Percentiles rank a stretch among this genome's conserved stretches.
These are phyloP conservation scores for Lottia gigantea DNA, from an alignment of 2,888 invertebrate species.

Conservation along the genomic window DNA sequence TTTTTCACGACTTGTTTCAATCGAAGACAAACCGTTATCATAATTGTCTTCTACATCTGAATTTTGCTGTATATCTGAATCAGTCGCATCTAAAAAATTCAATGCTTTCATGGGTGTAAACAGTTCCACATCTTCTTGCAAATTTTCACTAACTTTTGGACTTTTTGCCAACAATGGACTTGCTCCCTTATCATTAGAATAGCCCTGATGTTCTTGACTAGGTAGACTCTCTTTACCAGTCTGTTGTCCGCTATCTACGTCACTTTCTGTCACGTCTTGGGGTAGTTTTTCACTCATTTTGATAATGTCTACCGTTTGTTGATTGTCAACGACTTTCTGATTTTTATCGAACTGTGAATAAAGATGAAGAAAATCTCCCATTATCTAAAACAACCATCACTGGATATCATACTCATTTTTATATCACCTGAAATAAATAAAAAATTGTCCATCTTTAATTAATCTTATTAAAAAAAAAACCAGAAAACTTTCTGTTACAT, in stretches of 20 bases:
- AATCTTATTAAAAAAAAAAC: too few species aligned
- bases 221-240: not conserved
- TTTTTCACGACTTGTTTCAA: not conserved
- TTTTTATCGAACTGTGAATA: too few species aligned
- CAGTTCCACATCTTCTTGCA: constrained; percentile 24
- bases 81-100: constrained; percentile 33
- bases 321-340: too few species aligned
- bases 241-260: not conserved
- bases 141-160: constrained; percentile 14
- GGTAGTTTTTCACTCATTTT: too few species aligned
- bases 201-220: not conserved
- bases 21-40: constrained; percentile 8
- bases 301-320: too few species aligned
- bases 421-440: too few species aligned
- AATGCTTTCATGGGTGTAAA: constrained; percentile 33
- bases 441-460: too few species aligned
- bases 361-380: too few species aligned
- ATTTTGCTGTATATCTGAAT: constrained; percentile 15
- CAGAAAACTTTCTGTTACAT: too few species aligned
- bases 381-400: too few species aligned
- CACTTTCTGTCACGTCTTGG: not conserved
- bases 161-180: constrained; percentile 13
- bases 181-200: not conserved
- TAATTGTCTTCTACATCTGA: not conserved
- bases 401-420: too few species aligned